Evolutionary conservation across 2,888 invertebrate species (phyloP), one percentile per base, ranked within the genome.

Genomic region (Pristionchus maxplancki): DNA sequence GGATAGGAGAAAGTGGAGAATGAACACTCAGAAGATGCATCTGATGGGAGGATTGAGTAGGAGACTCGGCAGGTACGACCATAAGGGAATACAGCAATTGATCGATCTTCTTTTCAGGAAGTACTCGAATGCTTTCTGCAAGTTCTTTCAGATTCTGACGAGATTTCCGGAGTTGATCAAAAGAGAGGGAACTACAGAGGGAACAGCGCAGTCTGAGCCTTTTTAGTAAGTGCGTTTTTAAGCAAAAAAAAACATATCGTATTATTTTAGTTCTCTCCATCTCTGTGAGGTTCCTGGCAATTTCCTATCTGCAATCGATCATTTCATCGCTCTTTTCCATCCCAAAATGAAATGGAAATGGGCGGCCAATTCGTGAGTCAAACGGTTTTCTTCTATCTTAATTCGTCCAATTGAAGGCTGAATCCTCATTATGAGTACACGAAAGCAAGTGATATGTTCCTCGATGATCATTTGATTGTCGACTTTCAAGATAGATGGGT

Each of bases 211-310:
- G n/a, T n/a, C n/a, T n/a, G n/a, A n/a, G n/a, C n/a, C n/a, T n/a
- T n/a, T n/a, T n/a, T n/a, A n/a, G n/a, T n/a, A n/a, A n/a, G n/a
- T n/a, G n/a, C n/a, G n/a, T n/a, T n/a, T n/a, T n/a, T n/a, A n/a
- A n/a, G n/a, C n/a, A n/a, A n/a, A n/a, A n/a, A n/a, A n/a, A n/a
- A n/a, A n/a, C n/a, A n/a, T n/a, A n/a, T n/a, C n/a, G n/a, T n/a
- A n/a, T n/a, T 24, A n/a, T 44, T 78, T 44, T 9, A 92, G 92
- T 62, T 93, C 97, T 0, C 95, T 98, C 11, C 98, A 98, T 95
- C 95, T 99, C n/a, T 99, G 98, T 95, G 98, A 99, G 95, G 98
- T 98, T 0, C 99, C 99, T 0, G 99, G 99, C 0, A 98, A 98
- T 1, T 99, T 99, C 95, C 96, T 99, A 67, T 96, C 97, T 8